phyloP scores from a whole-genome alignment of 1,140 invertebrate genomes.

The Macrotrachela quadricornifera region DNA sequence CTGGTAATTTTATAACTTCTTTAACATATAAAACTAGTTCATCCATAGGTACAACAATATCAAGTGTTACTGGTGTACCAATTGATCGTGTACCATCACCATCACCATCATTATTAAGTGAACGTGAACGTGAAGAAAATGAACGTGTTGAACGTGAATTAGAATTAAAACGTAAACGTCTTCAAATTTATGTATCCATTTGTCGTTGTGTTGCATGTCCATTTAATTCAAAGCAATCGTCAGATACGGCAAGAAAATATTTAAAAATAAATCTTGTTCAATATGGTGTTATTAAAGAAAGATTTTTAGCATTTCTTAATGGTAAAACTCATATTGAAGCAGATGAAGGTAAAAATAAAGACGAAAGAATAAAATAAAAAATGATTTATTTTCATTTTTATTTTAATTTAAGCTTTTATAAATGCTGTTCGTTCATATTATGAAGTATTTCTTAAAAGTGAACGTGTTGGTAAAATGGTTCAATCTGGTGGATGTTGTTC shows the following conservation, averaged over 20 bases:
- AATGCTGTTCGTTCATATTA: slow-evolving; percentile 92
- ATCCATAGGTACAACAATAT: no score
- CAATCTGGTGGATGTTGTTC: slow-evolving; percentile 85
- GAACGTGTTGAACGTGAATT: no score
- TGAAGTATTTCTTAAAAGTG: slow-evolving; percentile 89
- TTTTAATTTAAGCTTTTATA: slow-evolving; percentile 90
- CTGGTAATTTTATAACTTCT: no score
- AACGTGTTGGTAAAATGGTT: slow-evolving; percentile 80
- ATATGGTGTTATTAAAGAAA: slow-evolving; percentile 72
- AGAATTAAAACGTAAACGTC: slow-evolving; percentile 33
- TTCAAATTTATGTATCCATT: slow-evolving; percentile 95
- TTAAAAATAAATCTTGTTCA: slow-evolving; percentile 81
- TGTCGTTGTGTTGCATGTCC: slow-evolving; percentile 92
- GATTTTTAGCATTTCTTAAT: slow-evolving; percentile 57
- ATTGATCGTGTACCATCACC: no score
- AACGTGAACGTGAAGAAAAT: no score
- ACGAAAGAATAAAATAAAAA: no score
- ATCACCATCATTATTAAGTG: no score
- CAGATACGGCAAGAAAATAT: slow-evolving; percentile 57
- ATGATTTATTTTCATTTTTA: no score
- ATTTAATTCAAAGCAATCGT: slow-evolving; percentile 96
- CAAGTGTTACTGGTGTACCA: no score
- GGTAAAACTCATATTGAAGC: slow-evolving; percentile 77
- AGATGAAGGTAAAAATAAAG: no score
- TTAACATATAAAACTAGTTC: no score